Evolutionary conservation across 1,140 invertebrate genomes (phyloP), one percentile per base, ranked within the genome.

Genomic region (Zaprionus ghesquierei): DNA sequence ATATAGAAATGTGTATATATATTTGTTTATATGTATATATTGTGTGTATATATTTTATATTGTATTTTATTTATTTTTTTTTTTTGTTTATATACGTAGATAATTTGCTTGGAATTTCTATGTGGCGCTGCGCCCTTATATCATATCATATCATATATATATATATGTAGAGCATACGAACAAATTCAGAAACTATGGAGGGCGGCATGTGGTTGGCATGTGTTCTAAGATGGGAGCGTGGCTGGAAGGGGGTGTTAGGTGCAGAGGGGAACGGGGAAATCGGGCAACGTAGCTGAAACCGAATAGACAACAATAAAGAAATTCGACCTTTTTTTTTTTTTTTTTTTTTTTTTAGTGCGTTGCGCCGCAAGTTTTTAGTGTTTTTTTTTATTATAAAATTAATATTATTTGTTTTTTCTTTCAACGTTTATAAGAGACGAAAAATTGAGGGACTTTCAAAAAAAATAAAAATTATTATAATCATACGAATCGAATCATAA

Each of bases 21-120:
- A 49, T 10, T 54, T 35, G 49, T 51, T 12, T 55, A 63, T 54
- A 44, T 51, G 27, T 62, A 53, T 69, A 12, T 51, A 44, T 69
- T 49, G 5, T 64, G 15, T 53, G 0, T 53, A 50, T 51, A 44
- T 31, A 49, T 49, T 60, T 38, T 68, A 15, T 51, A 55, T 64
- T 49, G 15, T 55, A 5, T 56, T 23, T 44, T 23, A 35, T n/a
- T n/a, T n/a, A n/a, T n/a, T n/a, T 41, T 38, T 23, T 18, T 25
- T 35, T 20, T 23, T 3, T 61, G 22, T 54, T 50, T 41, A 51
- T 58, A 44, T 74, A 69, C 29, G 58, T 51, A 70, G 60, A 70
- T 75, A 63, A 35, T 70, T 70, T 75, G 61, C 49, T 54, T 70
- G 68, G 72, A 75, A 75, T 75, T 70, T 70, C 72, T 59, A 72